A percentile compares a stretch with the other conserved stretches of the same genome.
Conservation (phyloP, 1,140 invertebrate species). For the Apis cerana region DNA sequence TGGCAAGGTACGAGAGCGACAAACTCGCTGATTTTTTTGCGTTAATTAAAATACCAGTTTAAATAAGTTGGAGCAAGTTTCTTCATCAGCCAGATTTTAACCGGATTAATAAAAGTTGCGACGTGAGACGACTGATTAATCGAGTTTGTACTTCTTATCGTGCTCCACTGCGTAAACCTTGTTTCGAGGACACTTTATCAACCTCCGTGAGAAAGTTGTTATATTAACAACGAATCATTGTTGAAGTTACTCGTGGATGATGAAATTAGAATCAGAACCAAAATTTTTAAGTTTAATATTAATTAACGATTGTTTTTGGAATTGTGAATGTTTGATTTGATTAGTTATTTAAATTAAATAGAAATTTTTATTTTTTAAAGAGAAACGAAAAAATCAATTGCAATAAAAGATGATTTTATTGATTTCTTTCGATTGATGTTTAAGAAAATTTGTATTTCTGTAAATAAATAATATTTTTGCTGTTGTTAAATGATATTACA, state of each 20-base stretch:
- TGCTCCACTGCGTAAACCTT: not conserved
- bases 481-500: too few relatives aligned
- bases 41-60: constrained; percentile 14
- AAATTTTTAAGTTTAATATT: not conserved
- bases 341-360: too few relatives aligned
- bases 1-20: not conserved
- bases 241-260: not conserved
- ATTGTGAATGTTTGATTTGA: not conserved
- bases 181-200: not conserved
- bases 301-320: not conserved
- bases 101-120: constrained; percentile 9
- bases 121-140: constrained; percentile 32
- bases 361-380: too few relatives aligned
- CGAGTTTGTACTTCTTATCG: constrained; percentile 31
- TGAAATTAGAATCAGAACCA: not conserved
- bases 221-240: constrained; percentile 2
- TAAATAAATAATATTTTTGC: too few relatives aligned
- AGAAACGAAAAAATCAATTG: too few relatives aligned
- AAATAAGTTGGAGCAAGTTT: not conserved
- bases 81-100: constrained; percentile 23
- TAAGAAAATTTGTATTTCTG: too few relatives aligned
- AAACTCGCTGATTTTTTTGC: not conserved
- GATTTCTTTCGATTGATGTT: too few relatives aligned
- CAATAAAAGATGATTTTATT: too few relatives aligned
- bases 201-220: not conserved